A percentile compares a stretch with the other conserved stretches of the same genome.
Evolutionary conservation across 92 coral and sea anemone species (phyloP).

Genomic region (Actinernus sp.): DNA sequence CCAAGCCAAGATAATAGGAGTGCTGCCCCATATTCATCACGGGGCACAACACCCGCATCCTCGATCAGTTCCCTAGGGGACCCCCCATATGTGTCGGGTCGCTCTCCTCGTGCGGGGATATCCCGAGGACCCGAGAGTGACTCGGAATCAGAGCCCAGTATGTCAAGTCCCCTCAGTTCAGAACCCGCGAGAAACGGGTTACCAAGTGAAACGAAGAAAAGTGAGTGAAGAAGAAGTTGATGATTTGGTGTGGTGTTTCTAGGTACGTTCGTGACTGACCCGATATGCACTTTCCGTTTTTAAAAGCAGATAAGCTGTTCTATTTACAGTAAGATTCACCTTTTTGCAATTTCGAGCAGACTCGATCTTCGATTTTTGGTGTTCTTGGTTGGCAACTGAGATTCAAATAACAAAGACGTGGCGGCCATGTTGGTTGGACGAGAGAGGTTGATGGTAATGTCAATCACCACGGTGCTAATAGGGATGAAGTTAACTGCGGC

Average conservation of each 20-base stretch:
- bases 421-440: too few species aligned
- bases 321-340: too few species aligned
- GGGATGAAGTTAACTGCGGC: too few species aligned
- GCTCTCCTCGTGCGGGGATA: constrained; percentile 52
- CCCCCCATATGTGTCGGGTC: constrained; percentile 64
- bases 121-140: constrained; percentile 72
- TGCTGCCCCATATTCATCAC: constrained; percentile 63
- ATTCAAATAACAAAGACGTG: too few species aligned
- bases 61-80: constrained; percentile 89
- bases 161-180: constrained; percentile 23
- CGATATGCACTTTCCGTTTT: not conserved
- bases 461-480: too few species aligned
- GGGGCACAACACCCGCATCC: constrained; percentile 90
- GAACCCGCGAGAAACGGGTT: constrained; percentile 57
- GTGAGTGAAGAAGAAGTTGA: constrained; percentile 65
- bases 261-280: constrained; percentile 29
- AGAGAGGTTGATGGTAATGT: too few species aligned
- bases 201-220: constrained; percentile 60
- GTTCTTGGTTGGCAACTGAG: too few species aligned
- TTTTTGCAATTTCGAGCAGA: too few species aligned
- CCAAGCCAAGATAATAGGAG: constrained; percentile 89
- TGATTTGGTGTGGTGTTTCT: constrained; percentile 31
- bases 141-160: constrained; percentile 75
- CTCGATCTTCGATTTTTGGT: too few species aligned
- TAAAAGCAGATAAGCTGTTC: not conserved